Conservation (phyloP, 2,888 invertebrate genomes). For the Epinotia nisella region DNA sequence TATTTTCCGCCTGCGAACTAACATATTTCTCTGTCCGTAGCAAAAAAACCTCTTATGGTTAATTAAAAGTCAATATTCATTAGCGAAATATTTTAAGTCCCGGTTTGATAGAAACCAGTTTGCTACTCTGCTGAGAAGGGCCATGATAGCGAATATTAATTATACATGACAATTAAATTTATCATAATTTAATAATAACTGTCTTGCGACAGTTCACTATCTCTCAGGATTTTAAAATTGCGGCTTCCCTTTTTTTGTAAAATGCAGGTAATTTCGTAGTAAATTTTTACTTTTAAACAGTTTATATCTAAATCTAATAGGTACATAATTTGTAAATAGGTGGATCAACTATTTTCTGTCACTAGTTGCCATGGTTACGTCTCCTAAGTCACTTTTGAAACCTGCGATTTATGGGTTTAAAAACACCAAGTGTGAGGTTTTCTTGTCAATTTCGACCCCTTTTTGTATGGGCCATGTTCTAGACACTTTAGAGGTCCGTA, state of each 20-base stretch:
- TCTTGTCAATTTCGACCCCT: no score
- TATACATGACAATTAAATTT: conserved; percentile 26
- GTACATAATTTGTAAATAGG: background rate
- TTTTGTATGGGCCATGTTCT: no score
- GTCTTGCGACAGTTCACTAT: conserved; percentile 1
- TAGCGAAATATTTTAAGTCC: conserved; percentile 27
- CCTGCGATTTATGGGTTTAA: no score
- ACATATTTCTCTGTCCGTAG: conserved; percentile 9
- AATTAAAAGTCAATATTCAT: conserved; percentile 43
- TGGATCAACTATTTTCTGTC: no score
- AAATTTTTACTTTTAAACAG: no score
- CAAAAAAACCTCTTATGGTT: conserved; percentile 34
- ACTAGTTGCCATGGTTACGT: no score
- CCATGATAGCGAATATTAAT: conserved; percentile 21
- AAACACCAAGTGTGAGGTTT: no score
- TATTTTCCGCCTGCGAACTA: conserved; percentile 21
- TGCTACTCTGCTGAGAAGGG: conserved; percentile 27
- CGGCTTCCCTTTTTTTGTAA: background rate
- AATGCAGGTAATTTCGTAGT: conserved; percentile 39
- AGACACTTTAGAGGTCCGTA: no score
- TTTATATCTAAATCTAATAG: background rate
- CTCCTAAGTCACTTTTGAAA: no score
- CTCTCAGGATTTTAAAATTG: background rate
- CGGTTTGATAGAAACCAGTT: conserved; percentile 29
- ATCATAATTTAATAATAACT: conserved; percentile 13